phyloP scores from a whole-genome alignment of 1,140 invertebrate genomes.

The Monochamus saltuarius region DNA sequence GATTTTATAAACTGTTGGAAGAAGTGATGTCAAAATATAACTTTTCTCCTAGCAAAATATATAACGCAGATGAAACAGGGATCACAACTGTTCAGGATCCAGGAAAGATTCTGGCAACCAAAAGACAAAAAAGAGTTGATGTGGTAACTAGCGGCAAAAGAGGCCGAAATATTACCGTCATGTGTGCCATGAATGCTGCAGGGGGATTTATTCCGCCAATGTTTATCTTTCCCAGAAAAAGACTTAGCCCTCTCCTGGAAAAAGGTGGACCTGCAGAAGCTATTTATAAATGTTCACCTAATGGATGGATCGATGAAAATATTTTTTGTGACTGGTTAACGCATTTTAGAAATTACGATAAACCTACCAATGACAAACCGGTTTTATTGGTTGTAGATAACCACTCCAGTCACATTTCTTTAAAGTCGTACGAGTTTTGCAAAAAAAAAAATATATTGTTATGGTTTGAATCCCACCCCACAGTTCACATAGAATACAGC shows the following conservation, averaged over 20 bases:
- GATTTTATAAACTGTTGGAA: constrained; percentile 42
- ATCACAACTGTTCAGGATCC: constrained; percentile 52
- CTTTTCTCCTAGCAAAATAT: constrained; percentile 31
- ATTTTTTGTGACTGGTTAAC: constrained; percentile 19
- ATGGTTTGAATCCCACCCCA: constrained; percentile 30
- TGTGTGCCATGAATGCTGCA: constrained; percentile 25
- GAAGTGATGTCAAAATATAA: constrained; percentile 22
- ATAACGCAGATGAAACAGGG: constrained; percentile 55
- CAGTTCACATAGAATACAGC: constrained; percentile 25
- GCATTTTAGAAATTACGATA: constrained; percentile 25
- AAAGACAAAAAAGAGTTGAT: constrained; percentile 50
- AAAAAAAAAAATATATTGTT: constrained; percentile 28
- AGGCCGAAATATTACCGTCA: constrained; percentile 18
- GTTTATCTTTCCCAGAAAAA: constrained; percentile 25
- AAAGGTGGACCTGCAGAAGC: constrained; percentile 39
- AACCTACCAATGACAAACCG: constrained; percentile 33
- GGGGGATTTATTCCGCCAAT: constrained; percentile 20
- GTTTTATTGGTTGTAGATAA: constrained; percentile 43
- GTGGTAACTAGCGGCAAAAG: constrained; percentile 35
- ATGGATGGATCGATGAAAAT: constrained; percentile 42
- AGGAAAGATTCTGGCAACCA: constrained; percentile 49
- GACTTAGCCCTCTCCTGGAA: constrained; percentile 28
- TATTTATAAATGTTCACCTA: constrained; percentile 37
- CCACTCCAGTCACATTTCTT: constrained; percentile 32
- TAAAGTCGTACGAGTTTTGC: constrained; percentile 4